Base-by-base conservation (phyloP, 2,888 invertebrate genomes). In the Sphinx pinastri region DNA sequence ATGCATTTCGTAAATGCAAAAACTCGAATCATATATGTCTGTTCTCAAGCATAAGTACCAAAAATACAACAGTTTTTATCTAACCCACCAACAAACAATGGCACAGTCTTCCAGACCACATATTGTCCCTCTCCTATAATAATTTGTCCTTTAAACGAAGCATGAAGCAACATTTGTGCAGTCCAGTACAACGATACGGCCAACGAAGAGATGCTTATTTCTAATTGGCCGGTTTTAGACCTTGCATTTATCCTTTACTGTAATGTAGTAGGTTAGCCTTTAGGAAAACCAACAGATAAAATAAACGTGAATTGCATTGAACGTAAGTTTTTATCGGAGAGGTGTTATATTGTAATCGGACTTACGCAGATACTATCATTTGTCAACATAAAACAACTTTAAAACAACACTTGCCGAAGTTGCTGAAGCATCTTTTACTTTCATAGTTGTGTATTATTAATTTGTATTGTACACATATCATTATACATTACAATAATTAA, bases 121-220 rank as follows among this genome's bases (percentile, higher is more conserved):
- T 13, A 49, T 63, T 63, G 49, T 7, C 47, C 49, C 47, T 19
- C 19, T 47, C 49, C 47, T 49, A 49, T 63, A 63, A 63, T 63
- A 63, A 63, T 47, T 63, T 25, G 47, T 63, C 6, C 63, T 63
- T 63, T 63, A 63, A 63, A 63, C 63, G 63, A 49, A 63, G 49
- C 63, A 47, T 63, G 63, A 19, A 63, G 63, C 11, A 63, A 25
- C 47, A 19, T 63, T 63, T 25, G 49, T 63, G 63, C 63, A 63
- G 63, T 47, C 49, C 47, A 47, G 49, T 49, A 47, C 16, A 47
- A 49, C 19, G 16, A 16, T 16, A 45, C 16, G 47, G 49, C 11
- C 47, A 55, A 55, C 47, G 47, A 63, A 63, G 63, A 63, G 49
- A 49, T 49, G 49, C 49, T 63, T 49, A 63, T 63, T 63, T 63